Base-by-base conservation (phyloP, 2,888 invertebrate species). In the Palloptera scutellata region DNA sequence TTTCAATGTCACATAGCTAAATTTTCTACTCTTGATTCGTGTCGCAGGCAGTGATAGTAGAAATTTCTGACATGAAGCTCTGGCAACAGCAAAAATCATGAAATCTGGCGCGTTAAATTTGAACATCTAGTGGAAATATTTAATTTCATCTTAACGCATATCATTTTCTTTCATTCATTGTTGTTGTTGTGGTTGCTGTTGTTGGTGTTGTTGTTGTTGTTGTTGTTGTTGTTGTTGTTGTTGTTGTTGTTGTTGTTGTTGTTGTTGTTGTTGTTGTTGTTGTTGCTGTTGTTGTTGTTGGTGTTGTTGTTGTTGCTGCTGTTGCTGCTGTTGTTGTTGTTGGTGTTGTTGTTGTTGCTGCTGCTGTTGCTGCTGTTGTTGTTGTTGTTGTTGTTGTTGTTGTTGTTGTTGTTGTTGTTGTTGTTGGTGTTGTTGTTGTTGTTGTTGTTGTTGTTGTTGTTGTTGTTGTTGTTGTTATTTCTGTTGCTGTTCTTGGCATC, bases 341-440 rank as follows among this genome's bases (percentile, higher is more conserved):
- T n/a, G n/a, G n/a, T n/a, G n/a, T n/a, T n/a, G n/a, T n/a, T n/a
- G n/a, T n/a, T n/a, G n/a, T n/a, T n/a, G n/a, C n/a, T n/a, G 30
- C 20, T n/a, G 11, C 40, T 51, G 54, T 60, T 60, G 52, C 17
- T 52, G 43, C 19, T 53, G 13, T 60, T 60, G 10, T 54, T 53
- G 43, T 66, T 66, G 45, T 19, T 66, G 52, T 59, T 64, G 4
- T 40, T 41, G n/a, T 53, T 10, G 11, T 13, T 45, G 10, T 45
- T 12, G 10, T 45, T 10, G 11, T 45, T 10, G 1, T 13, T 45
- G 45, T 13, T 13, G 13, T 45, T 13, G 45, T 13, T 45, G 45
- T 45, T 13, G 45, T 1, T 45, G 45, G 13, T 13, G 45, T 13
- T 43, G 12, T 12, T 43, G 13, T n/a, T 61, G 41, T 61, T 17